Evolutionary conservation across 2,113 vertebrate species (phyloP).

Genomic region (Xenopus borealis): DNA sequence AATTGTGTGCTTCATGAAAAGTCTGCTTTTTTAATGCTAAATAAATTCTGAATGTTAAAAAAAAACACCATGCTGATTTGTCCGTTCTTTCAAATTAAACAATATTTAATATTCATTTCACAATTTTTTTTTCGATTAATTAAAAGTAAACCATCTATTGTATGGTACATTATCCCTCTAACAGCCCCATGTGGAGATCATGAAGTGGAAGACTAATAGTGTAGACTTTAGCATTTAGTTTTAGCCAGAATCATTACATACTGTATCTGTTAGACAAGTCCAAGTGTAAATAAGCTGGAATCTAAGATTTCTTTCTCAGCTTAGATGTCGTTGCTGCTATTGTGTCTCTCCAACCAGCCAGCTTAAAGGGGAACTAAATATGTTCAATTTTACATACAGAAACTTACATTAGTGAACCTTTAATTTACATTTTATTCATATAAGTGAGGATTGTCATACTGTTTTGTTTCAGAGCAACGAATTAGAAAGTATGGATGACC

Average conservation of each 20-base stretch:
- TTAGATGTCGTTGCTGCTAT: too few relatives aligned
- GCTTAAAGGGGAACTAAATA: too few relatives aligned
- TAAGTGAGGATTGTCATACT: too few relatives aligned
- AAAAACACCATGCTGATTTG: slow-evolving; percentile 67
- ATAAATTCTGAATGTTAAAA: slow-evolving; percentile 64
- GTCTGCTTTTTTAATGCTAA: slow-evolving; percentile 56
- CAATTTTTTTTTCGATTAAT: slow-evolving; percentile 94
- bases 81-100: slow-evolving; percentile 88
- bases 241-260: slow-evolving; percentile 90
- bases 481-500: too few relatives aligned
- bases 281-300: slow-evolving; percentile 94
- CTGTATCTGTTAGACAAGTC: slow-evolving; percentile 76
- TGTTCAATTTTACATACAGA: too few relatives aligned
- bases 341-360: too few relatives aligned
- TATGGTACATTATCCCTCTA: slow-evolving; percentile 99
- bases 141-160: slow-evolving; percentile 98
- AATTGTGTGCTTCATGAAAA: slow-evolving; percentile 17
- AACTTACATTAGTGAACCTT: too few relatives aligned
- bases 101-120: slow-evolving; percentile 95
- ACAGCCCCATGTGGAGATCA: slow-evolving; percentile 98
- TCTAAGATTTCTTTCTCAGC: slow-evolving; percentile 57
- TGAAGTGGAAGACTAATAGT: slow-evolving; percentile 99
- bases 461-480: too few relatives aligned
- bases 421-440: too few relatives aligned
- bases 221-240: slow-evolving; percentile 98